A percentile compares a stretch with the other conserved stretches of the same genome.
Conservation (phyloP, 2,888 invertebrate genomes). For the Embidobia sp. region DNA sequence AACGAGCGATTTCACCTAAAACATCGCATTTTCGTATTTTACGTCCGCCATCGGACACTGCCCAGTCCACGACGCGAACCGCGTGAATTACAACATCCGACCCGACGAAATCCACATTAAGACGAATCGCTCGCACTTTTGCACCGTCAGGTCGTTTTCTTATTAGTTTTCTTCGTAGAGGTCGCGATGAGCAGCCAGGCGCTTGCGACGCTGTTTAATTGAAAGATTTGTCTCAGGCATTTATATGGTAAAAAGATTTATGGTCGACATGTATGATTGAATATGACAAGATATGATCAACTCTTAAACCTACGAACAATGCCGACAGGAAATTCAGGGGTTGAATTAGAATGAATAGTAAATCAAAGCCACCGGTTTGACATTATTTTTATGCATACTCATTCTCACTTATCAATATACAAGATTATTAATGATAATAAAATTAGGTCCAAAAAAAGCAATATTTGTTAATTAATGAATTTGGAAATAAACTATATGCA, state of each 20-base stretch:
- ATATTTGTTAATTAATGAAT: too few species aligned
- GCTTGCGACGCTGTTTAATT: constrained; percentile 40
- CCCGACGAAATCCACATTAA: constrained; percentile 28
- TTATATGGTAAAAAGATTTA: constrained; percentile 32
- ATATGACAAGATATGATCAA: constrained; percentile 43
- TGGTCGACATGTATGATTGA: constrained; percentile 9
- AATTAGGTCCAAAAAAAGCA: too few species aligned
- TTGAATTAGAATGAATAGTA: constrained; percentile 26
- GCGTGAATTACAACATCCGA: constrained; percentile 3
- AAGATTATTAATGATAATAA: not conserved
- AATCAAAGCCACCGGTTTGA: constrained; percentile 14
- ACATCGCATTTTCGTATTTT: constrained; percentile 39
- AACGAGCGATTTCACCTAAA: constrained; percentile 51
- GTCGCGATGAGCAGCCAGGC: not conserved
- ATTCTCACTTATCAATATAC: not conserved
- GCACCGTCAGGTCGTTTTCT: constrained; percentile 36
- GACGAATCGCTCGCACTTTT: constrained; percentile 11
- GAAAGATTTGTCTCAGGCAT: constrained; percentile 31
- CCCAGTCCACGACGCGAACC: constrained; percentile 7
- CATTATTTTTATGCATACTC: too few species aligned
- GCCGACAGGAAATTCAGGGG: constrained; percentile 31
- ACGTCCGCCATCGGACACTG: constrained; percentile 28
- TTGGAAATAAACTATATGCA: too few species aligned
- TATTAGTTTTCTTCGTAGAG: constrained; percentile 34
- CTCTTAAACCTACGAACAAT: constrained; percentile 19